Conservation (phyloP, 2,113 vertebrate genomes). For the Ciconia boyciana region DNA sequence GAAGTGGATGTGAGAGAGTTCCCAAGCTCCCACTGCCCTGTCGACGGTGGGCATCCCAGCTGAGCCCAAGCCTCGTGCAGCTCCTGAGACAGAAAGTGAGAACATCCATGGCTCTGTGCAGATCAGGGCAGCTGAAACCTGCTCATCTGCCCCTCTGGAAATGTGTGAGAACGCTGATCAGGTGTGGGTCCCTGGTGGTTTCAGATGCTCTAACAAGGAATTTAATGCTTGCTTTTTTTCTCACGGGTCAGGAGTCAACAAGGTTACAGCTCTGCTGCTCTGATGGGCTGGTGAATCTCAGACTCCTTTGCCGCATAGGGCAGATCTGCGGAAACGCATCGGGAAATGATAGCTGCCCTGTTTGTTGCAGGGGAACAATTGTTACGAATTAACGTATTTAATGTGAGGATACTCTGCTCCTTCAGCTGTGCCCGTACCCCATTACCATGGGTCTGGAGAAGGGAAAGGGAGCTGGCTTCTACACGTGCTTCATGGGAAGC, state of each 20-base stretch:
- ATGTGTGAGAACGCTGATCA: not conserved
- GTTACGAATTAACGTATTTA: not conserved
- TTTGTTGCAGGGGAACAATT: not conserved
- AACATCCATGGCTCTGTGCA: not conserved
- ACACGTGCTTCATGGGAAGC: not conserved
- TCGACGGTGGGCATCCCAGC: not conserved
- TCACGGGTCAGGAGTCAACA: not conserved
- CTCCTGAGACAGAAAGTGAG: not conserved
- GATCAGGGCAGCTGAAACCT: not conserved
- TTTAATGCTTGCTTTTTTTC: not conserved
- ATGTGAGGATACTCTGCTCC: not conserved
- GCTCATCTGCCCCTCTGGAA: not conserved
- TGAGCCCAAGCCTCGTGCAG: not conserved
- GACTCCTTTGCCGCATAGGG: not conserved
- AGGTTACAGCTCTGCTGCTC: not conserved
- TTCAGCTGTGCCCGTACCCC: not conserved
- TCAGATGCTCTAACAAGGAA: not conserved
- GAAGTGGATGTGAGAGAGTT: not conserved
- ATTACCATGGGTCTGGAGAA: not conserved
- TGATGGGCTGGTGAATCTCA: not conserved
- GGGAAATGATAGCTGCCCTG: not conserved
- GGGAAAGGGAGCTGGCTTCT: not conserved
- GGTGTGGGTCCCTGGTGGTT: not conserved
- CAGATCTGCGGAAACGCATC: not conserved
- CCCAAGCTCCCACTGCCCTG: not conserved